Evolutionary conservation across 92 coral and sea anemone genomes (phyloP).

Genomic region (Blastomussa wellsi): DNA sequence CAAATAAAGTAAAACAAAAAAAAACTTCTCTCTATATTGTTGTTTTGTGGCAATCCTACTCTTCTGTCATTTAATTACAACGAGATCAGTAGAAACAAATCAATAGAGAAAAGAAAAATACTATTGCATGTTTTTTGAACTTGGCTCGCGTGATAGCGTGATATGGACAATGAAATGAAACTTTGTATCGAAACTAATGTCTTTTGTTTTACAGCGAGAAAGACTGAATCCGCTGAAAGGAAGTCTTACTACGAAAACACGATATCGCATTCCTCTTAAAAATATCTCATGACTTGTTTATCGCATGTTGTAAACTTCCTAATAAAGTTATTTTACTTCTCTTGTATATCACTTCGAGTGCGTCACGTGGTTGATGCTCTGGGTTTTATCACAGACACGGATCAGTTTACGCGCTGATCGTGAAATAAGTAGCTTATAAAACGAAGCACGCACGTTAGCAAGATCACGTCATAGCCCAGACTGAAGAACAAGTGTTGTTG

Average conservation of each 20-base stretch:
- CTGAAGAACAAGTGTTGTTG: not conserved
- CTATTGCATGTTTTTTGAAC: not conserved
- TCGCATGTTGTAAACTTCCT: not conserved
- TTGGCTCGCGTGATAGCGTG: slow-evolving; percentile 1
- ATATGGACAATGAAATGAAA: not conserved
- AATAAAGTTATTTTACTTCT: not conserved
- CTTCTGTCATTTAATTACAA: too few relatives aligned
- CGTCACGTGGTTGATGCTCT: not conserved
- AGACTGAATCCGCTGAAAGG: not conserved
- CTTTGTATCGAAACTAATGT: not conserved
- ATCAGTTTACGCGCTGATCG: not conserved
- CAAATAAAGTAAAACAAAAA: too few relatives aligned
- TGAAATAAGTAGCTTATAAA: not conserved
- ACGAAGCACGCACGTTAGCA: not conserved
- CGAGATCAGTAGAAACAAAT: too few relatives aligned
- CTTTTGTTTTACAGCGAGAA: not conserved
- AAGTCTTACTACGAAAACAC: not conserved
- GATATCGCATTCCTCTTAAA: not conserved
- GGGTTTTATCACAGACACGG: not conserved
- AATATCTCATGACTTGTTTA: not conserved
- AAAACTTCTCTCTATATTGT: too few relatives aligned
- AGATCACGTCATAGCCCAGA: not conserved
- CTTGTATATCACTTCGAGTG: not conserved
- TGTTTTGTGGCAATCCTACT: too few relatives aligned
- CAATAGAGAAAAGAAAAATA: not conserved